These are phyloP conservation scores for Neocrepidodera transversa DNA, from an alignment of 2,888 invertebrate species.

Conservation along the genomic window DNA sequence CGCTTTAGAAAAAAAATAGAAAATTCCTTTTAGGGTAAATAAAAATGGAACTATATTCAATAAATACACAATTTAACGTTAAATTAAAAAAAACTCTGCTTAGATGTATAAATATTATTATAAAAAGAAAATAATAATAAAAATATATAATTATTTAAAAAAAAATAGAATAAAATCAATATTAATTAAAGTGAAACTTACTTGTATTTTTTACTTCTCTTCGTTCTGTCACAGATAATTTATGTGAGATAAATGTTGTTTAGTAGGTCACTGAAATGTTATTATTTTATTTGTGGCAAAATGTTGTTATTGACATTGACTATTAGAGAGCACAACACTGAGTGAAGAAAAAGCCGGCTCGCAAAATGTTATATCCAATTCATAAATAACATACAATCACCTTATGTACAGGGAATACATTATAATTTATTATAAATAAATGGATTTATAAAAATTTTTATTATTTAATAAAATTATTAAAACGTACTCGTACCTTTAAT, in stretches of 20 bases:
- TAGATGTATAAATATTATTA: no score
- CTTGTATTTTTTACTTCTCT: not conserved
- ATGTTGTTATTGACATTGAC: conserved; percentile 32
- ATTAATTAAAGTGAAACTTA: conserved; percentile 4
- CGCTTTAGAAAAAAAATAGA: no score
- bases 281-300: conserved; percentile 19
- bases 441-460: no score
- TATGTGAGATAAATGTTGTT: no score
- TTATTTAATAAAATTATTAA: not conserved
- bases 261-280: conserved; percentile 23
- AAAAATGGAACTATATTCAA: no score
- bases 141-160: no score
- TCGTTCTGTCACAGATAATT: conserved; percentile 10
- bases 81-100: no score
- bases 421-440: not conserved
- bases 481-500: conserved; percentile 1
- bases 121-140: no score
- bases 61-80: no score
- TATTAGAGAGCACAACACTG: conserved; percentile 29
- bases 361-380: conserved; percentile 28
- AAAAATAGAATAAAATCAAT: no score
- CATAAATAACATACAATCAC: conserved; percentile 18
- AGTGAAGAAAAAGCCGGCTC: conserved; percentile 30
- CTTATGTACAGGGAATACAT: conserved; percentile 16
- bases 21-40: no score